These are phyloP conservation scores for Euspilapteryx auroguttella DNA, from an alignment of 2,888 invertebrate genomes.

Conservation along the genomic window DNA sequence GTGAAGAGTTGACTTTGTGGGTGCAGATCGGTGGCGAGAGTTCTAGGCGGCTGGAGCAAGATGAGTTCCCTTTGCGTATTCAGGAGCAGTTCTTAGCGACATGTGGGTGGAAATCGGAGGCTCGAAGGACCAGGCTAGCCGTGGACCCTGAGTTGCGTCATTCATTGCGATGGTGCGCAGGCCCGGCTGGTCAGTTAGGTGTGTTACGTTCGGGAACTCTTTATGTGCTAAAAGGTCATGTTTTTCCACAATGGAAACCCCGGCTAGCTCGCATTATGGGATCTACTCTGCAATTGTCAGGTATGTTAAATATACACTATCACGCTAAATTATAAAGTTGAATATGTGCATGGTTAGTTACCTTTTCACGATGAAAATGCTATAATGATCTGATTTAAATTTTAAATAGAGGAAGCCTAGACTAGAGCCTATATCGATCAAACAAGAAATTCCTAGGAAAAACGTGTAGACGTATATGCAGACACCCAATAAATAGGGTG, in stretches of 20 bases:
- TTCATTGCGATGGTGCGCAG: slow-evolving; percentile 64
- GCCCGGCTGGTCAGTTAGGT: slow-evolving; percentile 54
- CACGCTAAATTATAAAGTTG: no score
- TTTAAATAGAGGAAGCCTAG: no score
- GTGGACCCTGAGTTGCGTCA: slow-evolving; percentile 68
- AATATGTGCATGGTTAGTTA: no score
- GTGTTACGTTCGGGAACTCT: slow-evolving; percentile 48
- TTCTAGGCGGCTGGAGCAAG: slow-evolving; percentile 51
- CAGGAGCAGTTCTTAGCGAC: slow-evolving; percentile 64
- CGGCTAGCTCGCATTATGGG: slow-evolving; percentile 63
- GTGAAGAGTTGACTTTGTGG: slow-evolving; percentile 51
- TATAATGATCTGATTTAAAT: neutral
- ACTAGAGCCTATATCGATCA: no score
- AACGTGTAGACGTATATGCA: no score
- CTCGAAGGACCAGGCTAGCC: slow-evolving; percentile 62
- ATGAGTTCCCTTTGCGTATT: slow-evolving; percentile 61
- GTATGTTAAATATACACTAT: no score
- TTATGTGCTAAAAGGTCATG: slow-evolving; percentile 66
- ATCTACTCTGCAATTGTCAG: slow-evolving; percentile 62
- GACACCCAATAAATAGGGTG: no score
- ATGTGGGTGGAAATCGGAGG: slow-evolving; percentile 62
- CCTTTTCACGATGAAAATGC: no score
- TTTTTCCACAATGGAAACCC: slow-evolving; percentile 70
- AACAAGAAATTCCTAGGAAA: no score
- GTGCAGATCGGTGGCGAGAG: slow-evolving; percentile 60